Conservation (phyloP, 2,797 vertebrate species). For the Numenius phaeopus region DNA sequence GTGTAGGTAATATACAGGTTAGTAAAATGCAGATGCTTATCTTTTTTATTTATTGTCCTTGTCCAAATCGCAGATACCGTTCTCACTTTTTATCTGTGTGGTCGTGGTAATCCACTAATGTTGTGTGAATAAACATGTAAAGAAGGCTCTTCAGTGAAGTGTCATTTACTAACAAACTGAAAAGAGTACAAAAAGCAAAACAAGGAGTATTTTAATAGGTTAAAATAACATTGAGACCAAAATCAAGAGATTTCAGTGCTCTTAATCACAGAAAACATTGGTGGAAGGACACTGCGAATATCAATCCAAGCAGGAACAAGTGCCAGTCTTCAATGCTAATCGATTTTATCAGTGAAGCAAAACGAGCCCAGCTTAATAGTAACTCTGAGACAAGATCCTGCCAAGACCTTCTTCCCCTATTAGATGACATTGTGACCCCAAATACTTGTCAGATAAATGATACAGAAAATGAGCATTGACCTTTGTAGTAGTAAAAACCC, state of each 20-base stretch:
- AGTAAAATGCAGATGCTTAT: not conserved
- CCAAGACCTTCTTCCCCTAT: not conserved
- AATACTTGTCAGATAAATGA: slow-evolving; percentile 12
- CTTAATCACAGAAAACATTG: not conserved
- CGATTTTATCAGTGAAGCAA: slow-evolving; percentile 24
- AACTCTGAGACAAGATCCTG: not conserved
- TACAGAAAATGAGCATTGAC: slow-evolving; percentile 2
- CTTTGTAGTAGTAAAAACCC: not conserved
- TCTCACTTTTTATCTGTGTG: not conserved
- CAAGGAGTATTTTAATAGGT: not conserved
- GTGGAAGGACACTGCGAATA: not conserved
- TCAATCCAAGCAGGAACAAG: not conserved
- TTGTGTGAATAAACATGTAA: not conserved
- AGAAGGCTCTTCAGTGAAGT: not conserved
- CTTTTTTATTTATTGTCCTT: not conserved
- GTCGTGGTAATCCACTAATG: not conserved
- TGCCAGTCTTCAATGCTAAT: not conserved
- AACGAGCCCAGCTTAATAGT: not conserved
- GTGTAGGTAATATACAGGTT: not conserved
- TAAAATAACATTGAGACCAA: not conserved
- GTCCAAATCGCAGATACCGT: not conserved
- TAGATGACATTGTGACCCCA: not conserved
- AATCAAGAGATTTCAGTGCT: not conserved
- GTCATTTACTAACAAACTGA: not conserved
- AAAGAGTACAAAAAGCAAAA: not conserved